Evolutionary conservation across 1,140 invertebrate species (phyloP).

Genomic region (Drosophila tropicalis): DNA sequence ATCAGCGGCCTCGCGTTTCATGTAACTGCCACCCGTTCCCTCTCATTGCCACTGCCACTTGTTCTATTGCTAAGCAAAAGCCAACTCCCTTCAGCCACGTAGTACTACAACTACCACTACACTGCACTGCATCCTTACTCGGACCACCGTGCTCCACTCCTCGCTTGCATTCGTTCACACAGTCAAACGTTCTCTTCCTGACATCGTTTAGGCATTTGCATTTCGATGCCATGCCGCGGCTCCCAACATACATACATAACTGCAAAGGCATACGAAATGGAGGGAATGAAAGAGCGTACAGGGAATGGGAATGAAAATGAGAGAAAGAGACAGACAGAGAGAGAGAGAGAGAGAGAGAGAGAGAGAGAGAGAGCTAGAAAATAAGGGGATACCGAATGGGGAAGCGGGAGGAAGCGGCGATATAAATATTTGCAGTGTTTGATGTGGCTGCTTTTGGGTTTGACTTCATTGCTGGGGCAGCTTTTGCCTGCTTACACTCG

Average conservation of each 20-base stretch:
- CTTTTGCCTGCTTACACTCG: conserved; percentile 24
- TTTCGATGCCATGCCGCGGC: conserved; percentile 56
- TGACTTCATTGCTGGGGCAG: conserved; percentile 53
- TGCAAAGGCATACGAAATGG: not conserved
- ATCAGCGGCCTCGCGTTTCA: conserved; percentile 58
- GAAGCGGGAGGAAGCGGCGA: conserved; percentile 4
- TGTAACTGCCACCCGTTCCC: not conserved
- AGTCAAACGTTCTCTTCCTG: conserved; percentile 3
- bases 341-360: not conserved
- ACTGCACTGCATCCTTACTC: not conserved
- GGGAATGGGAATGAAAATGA: not conserved
- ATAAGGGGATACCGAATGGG: not conserved
- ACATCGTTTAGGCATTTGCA: conserved; percentile 60
- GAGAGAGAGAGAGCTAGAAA: not conserved
- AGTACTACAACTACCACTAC: not conserved
- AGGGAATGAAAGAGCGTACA: not conserved
- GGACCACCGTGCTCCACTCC: not conserved
- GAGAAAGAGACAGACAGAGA: not conserved
- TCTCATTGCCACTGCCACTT: no score
- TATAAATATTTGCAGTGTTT: conserved; percentile 81
- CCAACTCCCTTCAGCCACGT: not conserved
- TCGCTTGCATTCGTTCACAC: not conserved
- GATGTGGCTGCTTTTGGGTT: conserved; percentile 62
- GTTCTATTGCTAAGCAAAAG: no score
- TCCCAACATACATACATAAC: not conserved